Evolutionary conservation across 2,797 vertebrate species (phyloP), one percentile per base, ranked within the genome.

Genomic region (Rhinogobio ventralis): DNA sequence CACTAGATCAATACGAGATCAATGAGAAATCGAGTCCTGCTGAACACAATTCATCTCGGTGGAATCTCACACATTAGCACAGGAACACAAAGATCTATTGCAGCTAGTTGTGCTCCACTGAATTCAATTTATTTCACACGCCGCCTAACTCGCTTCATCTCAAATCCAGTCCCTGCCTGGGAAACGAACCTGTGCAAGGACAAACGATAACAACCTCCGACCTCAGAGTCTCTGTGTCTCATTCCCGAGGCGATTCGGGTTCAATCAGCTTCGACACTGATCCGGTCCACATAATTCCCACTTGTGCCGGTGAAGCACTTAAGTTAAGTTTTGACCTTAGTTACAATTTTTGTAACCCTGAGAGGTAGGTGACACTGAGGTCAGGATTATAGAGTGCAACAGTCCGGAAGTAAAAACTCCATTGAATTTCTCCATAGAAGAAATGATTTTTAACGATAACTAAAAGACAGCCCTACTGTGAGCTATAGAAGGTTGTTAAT

Each of bases 311-410:
- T 10, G 14, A 83, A 73, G 49, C 87, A 64, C 9, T 25, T 66
- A 30, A 57, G 49, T 66, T 68, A 42, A 42, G 39, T 57, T 10
- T 45, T 83, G 73, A 81, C 66, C 11, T 6, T 28, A 60, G 45
- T 28, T 64, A 68, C 15, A 30, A 45, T 57, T 78, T 68, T 79
- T 85, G 62, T 83, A 66, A 79, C 33, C 62, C 78, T 67, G 67
- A 77, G 82, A 84, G 62, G 81, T 67, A 83, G 33, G 74, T 55
- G 57, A 85, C 76, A 53, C 46, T 85, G 62, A 85, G n/a, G 23
- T 75, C 57, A 51, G n/a, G 64, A 82, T 15, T 64, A 30, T 3
- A 64, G 14, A 64, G 60, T 13, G n/a, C n/a, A 62, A 51, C 49
- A 51, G 49, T 51, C 15, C 49, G 5, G 46, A 49, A 49, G 4